Percentiles rank a stretch among this genome's conserved stretches.
These are phyloP conservation scores for Tachyglossus aculeatus DNA, from an alignment of 2,797 vertebrate species.

Conservation along the genomic window DNA sequence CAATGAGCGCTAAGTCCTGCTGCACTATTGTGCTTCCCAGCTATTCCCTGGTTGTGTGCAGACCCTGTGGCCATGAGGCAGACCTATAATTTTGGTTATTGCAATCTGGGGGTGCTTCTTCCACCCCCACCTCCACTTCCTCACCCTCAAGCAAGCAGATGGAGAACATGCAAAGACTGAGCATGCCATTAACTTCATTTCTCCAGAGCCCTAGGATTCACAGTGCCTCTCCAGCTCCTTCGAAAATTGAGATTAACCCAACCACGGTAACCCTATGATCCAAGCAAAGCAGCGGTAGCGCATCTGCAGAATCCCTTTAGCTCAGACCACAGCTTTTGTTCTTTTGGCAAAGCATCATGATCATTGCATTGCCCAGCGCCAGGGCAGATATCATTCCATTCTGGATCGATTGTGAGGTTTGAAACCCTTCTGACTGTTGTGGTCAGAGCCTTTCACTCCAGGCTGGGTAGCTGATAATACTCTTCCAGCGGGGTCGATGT, in stretches of 20 bases:
- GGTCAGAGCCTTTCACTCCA: constrained; percentile 57
- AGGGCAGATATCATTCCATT: constrained; percentile 66
- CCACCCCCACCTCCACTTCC: too few species aligned
- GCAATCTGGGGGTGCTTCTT: constrained; percentile 56
- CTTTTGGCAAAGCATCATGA: constrained; percentile 53
- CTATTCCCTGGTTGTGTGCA: constrained; percentile 64
- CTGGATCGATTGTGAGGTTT: constrained; percentile 61
- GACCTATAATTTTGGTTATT: constrained; percentile 66
- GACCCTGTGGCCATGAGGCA: constrained; percentile 70
- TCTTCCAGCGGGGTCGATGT: too few species aligned
- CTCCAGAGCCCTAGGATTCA: constrained; percentile 51
- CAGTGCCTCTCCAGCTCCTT: constrained; percentile 45
- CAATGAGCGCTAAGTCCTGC: constrained; percentile 62
- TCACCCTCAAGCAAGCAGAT: too few species aligned
- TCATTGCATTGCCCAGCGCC: constrained; percentile 44
- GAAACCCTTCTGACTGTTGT: constrained; percentile 62
- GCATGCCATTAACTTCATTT: constrained; percentile 58
- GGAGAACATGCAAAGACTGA: constrained; percentile 67
- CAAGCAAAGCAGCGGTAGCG: constrained; percentile 49
- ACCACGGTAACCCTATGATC: constrained; percentile 38
- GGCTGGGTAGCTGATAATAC: constrained; percentile 51
- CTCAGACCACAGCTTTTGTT: constrained; percentile 37
- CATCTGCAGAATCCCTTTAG: constrained; percentile 33
- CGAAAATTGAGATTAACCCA: constrained; percentile 51
- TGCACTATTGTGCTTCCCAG: constrained; percentile 62